Evolutionary conservation across 2,797 vertebrate genomes (phyloP).

Genomic region (Paedocypris micromegethes): DNA sequence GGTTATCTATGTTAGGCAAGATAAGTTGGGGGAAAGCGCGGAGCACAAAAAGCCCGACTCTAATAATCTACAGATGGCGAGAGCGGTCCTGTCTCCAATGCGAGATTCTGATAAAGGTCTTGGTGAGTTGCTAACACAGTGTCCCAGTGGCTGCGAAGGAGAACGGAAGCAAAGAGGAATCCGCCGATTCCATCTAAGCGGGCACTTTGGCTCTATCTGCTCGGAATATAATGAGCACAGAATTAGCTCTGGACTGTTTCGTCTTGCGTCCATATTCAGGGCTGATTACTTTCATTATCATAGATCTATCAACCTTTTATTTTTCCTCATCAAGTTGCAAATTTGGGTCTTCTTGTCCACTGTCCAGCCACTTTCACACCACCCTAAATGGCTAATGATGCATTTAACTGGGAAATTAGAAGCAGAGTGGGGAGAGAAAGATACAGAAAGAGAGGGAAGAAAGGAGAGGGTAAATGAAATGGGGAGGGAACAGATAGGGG

Average conservation of each 20-base stretch:
- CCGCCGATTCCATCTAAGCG: slow-evolving; percentile 34
- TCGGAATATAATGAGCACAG: slow-evolving; percentile 45
- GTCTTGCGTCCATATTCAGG: slow-evolving; percentile 48
- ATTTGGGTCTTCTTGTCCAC: slow-evolving; percentile 58
- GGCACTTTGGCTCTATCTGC: slow-evolving; percentile 43
- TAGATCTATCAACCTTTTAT: slow-evolving; percentile 56
- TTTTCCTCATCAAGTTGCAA: slow-evolving; percentile 57
- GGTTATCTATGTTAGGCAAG: slow-evolving; percentile 23
- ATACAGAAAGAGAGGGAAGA: slow-evolving; percentile 4
- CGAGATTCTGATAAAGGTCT: slow-evolving; percentile 33
- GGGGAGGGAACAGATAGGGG: not conserved
- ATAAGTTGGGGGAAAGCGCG: slow-evolving; percentile 29
- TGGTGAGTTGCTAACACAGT: slow-evolving; percentile 2
- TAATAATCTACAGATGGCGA: slow-evolving; percentile 22
- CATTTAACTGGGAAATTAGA: slow-evolving; percentile 63
- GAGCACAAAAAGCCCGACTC: slow-evolving; percentile 19
- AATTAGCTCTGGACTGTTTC: slow-evolving; percentile 52
- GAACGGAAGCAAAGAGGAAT: slow-evolving; percentile 24
- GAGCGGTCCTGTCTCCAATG: slow-evolving; percentile 17
- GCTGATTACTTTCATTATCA: slow-evolving; percentile 56
- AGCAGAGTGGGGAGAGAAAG: slow-evolving; percentile 40
- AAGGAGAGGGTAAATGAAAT: slow-evolving; percentile 18
- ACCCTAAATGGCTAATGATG: slow-evolving; percentile 65
- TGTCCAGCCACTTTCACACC: slow-evolving; percentile 62
- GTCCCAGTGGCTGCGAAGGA: slow-evolving; percentile 18